Conservation (phyloP, 2,113 vertebrate genomes). For the Acrocephalus arundinaceus region DNA sequence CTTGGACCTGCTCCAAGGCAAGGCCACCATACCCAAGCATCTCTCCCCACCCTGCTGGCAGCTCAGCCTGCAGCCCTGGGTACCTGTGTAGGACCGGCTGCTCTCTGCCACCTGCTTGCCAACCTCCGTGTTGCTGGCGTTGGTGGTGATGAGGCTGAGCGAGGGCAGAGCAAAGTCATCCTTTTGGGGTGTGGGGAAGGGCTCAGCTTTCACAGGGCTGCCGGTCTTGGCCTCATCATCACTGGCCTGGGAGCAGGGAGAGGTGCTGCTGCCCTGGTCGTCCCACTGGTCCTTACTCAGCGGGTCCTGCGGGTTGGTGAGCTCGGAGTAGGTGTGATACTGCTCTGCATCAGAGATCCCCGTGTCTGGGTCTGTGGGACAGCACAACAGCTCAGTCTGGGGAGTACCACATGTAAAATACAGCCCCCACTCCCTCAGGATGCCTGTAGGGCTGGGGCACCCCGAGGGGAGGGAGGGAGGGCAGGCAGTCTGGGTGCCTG, state of each 20-base stretch:
- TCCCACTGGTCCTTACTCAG: slow-evolving; percentile 73
- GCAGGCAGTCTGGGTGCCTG: neutral
- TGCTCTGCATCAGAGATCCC: slow-evolving; percentile 80
- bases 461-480: neutral
- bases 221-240: slow-evolving; percentile 77
- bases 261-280: slow-evolving; percentile 79
- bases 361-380: slow-evolving; percentile 73
- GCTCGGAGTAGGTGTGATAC: slow-evolving; percentile 71
- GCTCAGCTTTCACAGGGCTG: slow-evolving; percentile 65
- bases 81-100: slow-evolving; percentile 76
- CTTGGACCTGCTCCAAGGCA: neutral
- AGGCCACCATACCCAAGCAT: neutral
- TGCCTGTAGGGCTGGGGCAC: neutral
- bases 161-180: slow-evolving; percentile 73
- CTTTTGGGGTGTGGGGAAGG: slow-evolving; percentile 56
- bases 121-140: neutral
- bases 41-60: neutral
- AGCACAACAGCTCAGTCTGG: neutral
- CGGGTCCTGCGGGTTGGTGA: slow-evolving; percentile 67
- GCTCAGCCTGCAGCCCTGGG: neutral
- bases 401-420: neutral
- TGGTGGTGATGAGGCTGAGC: slow-evolving; percentile 71
- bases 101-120: slow-evolving; percentile 60
- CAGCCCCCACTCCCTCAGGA: neutral
- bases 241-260: slow-evolving; percentile 81